phyloP scores from a whole-genome alignment of 2,888 invertebrate species.

The Lobophora halterata region DNA sequence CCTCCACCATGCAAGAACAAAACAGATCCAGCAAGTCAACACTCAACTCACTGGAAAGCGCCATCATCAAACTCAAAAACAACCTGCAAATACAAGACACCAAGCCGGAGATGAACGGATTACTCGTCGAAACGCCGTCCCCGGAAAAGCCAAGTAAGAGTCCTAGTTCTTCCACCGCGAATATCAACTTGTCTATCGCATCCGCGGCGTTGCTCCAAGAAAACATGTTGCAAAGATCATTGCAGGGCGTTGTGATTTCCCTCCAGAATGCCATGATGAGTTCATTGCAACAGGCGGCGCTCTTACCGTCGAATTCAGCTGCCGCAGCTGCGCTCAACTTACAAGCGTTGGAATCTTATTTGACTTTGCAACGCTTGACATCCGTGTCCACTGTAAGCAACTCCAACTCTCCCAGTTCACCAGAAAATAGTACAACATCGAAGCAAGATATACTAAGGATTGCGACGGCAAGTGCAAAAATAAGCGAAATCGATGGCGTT shows the following conservation, averaged over 20 bases:
- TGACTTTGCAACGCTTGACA: constrained; percentile 90
- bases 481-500: constrained; percentile 66
- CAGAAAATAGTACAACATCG: constrained; percentile 64
- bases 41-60: constrained; percentile 75
- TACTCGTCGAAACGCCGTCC: constrained; percentile 61
- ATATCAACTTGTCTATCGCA: constrained; percentile 76
- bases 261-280: constrained; percentile 92
- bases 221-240: constrained; percentile 86
- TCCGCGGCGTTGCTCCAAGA: constrained; percentile 83
- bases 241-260: constrained; percentile 89
- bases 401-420: constrained; percentile 52
- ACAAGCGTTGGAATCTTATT: constrained; percentile 92
- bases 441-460: constrained; percentile 86
- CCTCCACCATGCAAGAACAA: constrained; percentile 76
- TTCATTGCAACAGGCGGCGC: constrained; percentile 90
- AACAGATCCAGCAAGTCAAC: constrained; percentile 71
- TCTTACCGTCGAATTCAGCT: constrained; percentile 90
- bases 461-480: constrained; percentile 79
- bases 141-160: constrained; percentile 71
- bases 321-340: constrained; percentile 92
- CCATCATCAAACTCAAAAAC: constrained; percentile 77
- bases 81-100: constrained; percentile 76
- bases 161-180: constrained; percentile 60
- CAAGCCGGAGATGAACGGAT: constrained; percentile 67
- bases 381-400: constrained; percentile 81